Percentiles rank a stretch among this genome's conserved stretches.
Conservation (phyloP, 2,113 vertebrate species). For the Chaenocephalus aceratus region DNA sequence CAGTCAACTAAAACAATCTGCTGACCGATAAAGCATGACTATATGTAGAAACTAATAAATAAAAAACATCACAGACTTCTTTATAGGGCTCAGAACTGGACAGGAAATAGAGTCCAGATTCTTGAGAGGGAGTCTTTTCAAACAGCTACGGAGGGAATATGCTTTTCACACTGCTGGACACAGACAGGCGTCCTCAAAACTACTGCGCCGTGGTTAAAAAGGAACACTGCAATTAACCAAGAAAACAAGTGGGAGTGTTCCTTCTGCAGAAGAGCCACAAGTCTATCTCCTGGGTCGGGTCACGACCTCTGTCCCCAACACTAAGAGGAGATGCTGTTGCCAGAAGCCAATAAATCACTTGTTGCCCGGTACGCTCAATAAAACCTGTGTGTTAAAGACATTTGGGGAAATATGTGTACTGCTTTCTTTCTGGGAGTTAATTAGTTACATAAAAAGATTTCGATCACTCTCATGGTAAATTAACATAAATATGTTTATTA, state of each 20-base stretch:
- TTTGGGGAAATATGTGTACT: neutral
- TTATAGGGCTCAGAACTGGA: conserved; percentile 46
- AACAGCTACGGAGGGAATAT: conserved; percentile 39
- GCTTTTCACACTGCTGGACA: conserved; percentile 49
- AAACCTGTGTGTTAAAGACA: neutral
- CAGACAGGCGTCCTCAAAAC: conserved; percentile 34
- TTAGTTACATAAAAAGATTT: neutral
- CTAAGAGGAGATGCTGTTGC: conserved; percentile 10
- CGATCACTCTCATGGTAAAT: neutral
- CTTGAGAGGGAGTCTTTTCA: conserved; percentile 25
- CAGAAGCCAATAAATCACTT: conserved; percentile 15
- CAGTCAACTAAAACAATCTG: conserved; percentile 42
- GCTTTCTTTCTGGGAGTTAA: neutral
- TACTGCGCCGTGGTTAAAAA: conserved; percentile 22
- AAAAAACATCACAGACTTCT: conserved; percentile 53
- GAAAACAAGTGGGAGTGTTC: conserved; percentile 43
- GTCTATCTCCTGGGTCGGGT: conserved; percentile 42
- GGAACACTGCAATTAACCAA: conserved; percentile 54
- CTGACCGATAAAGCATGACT: conserved; percentile 59
- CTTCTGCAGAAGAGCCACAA: conserved; percentile 30
- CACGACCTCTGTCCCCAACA: conserved; percentile 46
- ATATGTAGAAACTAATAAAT: conserved; percentile 63
- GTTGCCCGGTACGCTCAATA: conserved; percentile 1
- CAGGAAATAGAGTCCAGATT: conserved; percentile 39
- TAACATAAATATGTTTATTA: neutral